Percentiles rank a stretch among this genome's conserved stretches.
phyloP scores from a whole-genome alignment of 2,113 vertebrate genomes.

The Pseudorectes ferrugineus region DNA sequence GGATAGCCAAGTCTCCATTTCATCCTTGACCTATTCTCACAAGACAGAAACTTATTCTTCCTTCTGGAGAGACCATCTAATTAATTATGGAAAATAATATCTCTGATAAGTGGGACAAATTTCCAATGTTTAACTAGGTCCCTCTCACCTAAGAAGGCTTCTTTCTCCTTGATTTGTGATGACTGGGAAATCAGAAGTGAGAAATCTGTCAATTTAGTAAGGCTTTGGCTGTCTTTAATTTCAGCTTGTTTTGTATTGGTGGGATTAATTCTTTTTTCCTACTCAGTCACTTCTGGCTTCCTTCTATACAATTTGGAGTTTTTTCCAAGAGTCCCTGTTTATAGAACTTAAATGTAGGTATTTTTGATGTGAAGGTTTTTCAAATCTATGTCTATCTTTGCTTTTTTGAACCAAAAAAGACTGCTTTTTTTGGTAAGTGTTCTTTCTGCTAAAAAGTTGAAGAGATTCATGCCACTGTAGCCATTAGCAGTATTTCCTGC shows the following conservation, averaged over 20 bases:
- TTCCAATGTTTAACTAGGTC: not conserved
- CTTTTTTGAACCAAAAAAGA: not conserved
- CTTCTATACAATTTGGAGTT: not conserved
- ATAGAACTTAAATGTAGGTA: not conserved
- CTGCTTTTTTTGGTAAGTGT: not conserved
- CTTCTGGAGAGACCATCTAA: not conserved
- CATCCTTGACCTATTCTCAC: slow-evolving; percentile 15
- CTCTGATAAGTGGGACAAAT: not conserved
- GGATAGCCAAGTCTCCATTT: not conserved
- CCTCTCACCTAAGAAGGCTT: not conserved
- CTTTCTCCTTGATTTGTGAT: not conserved
- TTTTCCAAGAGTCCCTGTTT: not conserved
- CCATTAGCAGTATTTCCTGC: not conserved
- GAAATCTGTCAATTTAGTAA: not conserved
- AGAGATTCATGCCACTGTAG: not conserved
- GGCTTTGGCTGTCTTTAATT: not conserved
- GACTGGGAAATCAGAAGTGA: not conserved
- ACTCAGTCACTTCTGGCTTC: not conserved
- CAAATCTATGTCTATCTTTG: not conserved
- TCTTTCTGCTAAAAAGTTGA: not conserved
- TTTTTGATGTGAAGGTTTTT: not conserved
- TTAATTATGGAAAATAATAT: not conserved
- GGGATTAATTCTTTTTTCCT: not conserved
- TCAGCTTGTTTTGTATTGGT: not conserved
- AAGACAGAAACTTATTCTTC: not conserved